Evolutionary conservation across 2,113 vertebrate species (phyloP), one percentile per base, ranked within the genome.

Genomic region (Hassar affinis): DNA sequence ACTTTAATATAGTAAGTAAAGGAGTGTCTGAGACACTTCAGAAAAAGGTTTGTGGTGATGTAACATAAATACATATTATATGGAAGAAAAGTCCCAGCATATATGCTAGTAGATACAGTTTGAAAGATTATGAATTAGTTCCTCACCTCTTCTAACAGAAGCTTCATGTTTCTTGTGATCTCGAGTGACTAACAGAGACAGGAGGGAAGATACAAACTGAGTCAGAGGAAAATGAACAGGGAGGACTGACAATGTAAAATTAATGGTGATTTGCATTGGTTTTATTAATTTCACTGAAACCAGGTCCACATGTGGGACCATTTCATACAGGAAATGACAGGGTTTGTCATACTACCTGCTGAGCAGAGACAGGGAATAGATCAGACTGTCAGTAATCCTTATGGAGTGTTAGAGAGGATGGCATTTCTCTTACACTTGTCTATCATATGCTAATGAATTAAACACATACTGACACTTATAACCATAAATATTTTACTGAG

Each of bases 141-240:
- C 79, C 87, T 90, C 68, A 95, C 95, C 94, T 94, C 93, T 57
- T 95, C 95, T 6, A 93, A 91, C 64, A 95, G 85, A 80, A 93
- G 91, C 84, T 92, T 88, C 94, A 95, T 95, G 68, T 94, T 66
- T n/a, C 94, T 86, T 0, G 95, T 95, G 88, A 93, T 93, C 59
- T 95, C 94, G 86, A 95, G 89, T 4, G 94, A 95, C 95, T 95
- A 87, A 22, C 2, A 4, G 38, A 17, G 6, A 27, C 0, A 78
- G 64, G 68, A 83, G 15, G 52, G 42, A 85, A 86, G 1, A 88
- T 1, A 89, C 0, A 85, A 75, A 83, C 4, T 25, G 45, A 82
- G 27, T 33, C 3, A 81, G 51, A 74, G 47, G 7, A 78, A 38
- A 81, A 47, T 42, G 17, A 59, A 64, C 1, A 33, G 52, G 57